Evolutionary conservation across 2,797 vertebrate species (phyloP).

Genomic region (Chelmon rostratus): DNA sequence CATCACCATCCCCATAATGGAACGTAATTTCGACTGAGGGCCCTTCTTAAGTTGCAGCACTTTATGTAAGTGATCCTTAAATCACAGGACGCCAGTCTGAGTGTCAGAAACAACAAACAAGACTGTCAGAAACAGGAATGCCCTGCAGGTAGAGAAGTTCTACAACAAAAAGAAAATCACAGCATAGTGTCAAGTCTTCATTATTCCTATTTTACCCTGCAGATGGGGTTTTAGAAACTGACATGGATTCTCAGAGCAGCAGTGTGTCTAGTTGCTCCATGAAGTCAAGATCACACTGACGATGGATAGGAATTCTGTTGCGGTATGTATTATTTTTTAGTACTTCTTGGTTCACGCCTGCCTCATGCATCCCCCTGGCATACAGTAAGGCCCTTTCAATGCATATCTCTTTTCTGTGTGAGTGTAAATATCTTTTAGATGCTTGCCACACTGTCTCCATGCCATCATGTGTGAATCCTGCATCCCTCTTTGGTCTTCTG

Average conservation of each 20-base stretch:
- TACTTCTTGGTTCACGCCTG: slow-evolving; percentile 35
- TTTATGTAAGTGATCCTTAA: neutral
- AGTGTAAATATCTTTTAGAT: slow-evolving; percentile 6
- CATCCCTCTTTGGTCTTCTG: slow-evolving; percentile 30
- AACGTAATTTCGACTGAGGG: neutral
- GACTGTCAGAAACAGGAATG: neutral
- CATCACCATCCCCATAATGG: neutral
- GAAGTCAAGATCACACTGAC: slow-evolving; percentile 17
- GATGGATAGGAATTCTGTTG: slow-evolving; percentile 34
- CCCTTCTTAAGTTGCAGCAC: neutral
- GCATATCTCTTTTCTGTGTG: neutral
- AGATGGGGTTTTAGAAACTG: slow-evolving; percentile 14
- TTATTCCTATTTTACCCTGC: neutral
- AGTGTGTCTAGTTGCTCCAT: neutral
- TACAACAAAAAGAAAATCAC: neutral
- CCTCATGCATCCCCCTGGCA: slow-evolving; percentile 1
- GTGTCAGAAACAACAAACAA: slow-evolving; percentile 3
- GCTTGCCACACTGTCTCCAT: neutral
- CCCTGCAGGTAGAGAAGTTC: neutral
- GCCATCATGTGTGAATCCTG: neutral
- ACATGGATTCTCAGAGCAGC: slow-evolving; percentile 8
- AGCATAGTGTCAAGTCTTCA: neutral
- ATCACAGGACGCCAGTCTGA: neutral
- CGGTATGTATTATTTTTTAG: slow-evolving; percentile 31
- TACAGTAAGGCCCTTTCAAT: neutral